A percentile compares a stretch with the other conserved stretches of the same genome.
Evolutionary conservation across 1,140 invertebrate genomes (phyloP).

Genomic region (Drosophila arawakana): DNA sequence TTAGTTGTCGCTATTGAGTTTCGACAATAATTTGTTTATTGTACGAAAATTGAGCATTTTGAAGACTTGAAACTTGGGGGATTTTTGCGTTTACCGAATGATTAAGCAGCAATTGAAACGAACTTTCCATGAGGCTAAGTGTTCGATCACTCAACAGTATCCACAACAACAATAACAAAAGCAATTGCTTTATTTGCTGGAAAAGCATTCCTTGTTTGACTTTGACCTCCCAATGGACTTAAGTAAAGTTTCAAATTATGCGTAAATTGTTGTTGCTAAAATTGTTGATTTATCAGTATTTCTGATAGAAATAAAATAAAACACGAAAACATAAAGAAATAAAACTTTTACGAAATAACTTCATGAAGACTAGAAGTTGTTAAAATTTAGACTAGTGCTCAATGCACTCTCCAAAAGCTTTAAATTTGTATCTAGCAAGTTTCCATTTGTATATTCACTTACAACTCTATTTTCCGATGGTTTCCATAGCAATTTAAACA

Average conservation of each 20-base stretch:
- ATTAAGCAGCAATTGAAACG: slow-evolving; percentile 65
- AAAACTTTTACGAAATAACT: slow-evolving; percentile 55
- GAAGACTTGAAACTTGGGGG: slow-evolving; percentile 32
- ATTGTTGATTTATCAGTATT: too few species aligned
- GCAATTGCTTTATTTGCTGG: background rate
- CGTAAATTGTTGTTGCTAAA: slow-evolving; percentile 52
- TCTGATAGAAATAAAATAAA: too few species aligned
- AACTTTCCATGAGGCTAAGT: slow-evolving; percentile 53
- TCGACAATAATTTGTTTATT: slow-evolving; percentile 35
- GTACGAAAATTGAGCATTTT: slow-evolving; percentile 38
- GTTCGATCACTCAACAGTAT: slow-evolving; percentile 60
- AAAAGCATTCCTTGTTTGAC: slow-evolving; percentile 20
- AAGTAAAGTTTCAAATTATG: slow-evolving; percentile 79
- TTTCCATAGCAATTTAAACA: slow-evolving; percentile 14
- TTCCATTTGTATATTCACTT: background rate
- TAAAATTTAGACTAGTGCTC: background rate
- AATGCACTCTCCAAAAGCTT: slow-evolving; percentile 2
- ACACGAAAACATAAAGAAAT: too few species aligned
- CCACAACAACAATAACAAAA: slow-evolving; percentile 47
- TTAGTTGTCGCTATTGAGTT: slow-evolving; percentile 1
- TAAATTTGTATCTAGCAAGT: too few species aligned
- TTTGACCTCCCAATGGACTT: slow-evolving; percentile 44
- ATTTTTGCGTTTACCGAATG: slow-evolving; percentile 47
- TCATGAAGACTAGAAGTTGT: background rate
- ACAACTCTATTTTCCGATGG: background rate